A percentile compares a stretch with the other conserved stretches of the same genome.
Evolutionary conservation across 92 coral and sea anemone species (phyloP).

Genomic region (Actinostola sp.): DNA sequence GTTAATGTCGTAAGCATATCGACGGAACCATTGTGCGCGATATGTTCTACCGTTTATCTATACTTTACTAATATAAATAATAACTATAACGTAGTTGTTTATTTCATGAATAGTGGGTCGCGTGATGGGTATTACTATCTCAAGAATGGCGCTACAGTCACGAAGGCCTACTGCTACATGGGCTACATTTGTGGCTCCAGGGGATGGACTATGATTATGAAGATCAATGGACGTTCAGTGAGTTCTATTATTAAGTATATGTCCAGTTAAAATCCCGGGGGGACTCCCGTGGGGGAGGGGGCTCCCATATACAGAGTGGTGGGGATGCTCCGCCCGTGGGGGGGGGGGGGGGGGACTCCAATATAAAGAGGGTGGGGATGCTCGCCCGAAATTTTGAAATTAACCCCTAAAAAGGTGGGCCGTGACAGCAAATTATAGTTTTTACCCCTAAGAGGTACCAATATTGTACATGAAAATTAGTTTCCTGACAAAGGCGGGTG

Average conservation of each 20-base stretch:
- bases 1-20: background rate
- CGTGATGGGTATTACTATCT: slow-evolving; percentile 30
- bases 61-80: background rate
- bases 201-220: slow-evolving; percentile 56
- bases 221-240: slow-evolving; percentile 48
- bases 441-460: too few relatives aligned
- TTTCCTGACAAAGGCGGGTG: too few relatives aligned
- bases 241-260: background rate
- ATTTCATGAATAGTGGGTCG: slow-evolving; percentile 14
- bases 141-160: slow-evolving; percentile 16
- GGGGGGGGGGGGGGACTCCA: too few relatives aligned
- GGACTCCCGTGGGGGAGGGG: background rate
- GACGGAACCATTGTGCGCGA: background rate
- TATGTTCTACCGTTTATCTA: background rate
- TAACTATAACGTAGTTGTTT: background rate
- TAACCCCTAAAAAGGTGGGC: too few relatives aligned
- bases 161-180: slow-evolving; percentile 42
- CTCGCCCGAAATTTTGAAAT: too few relatives aligned
- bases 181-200: slow-evolving; percentile 42
- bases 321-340: too few relatives aligned
- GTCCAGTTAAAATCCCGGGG: background rate
- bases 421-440: too few relatives aligned
- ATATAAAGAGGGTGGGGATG: too few relatives aligned
- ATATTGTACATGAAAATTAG: too few relatives aligned
- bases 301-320: too few relatives aligned